phyloP scores from a whole-genome alignment of 2,888 invertebrate species.

The Synergus umbraculus region DNA sequence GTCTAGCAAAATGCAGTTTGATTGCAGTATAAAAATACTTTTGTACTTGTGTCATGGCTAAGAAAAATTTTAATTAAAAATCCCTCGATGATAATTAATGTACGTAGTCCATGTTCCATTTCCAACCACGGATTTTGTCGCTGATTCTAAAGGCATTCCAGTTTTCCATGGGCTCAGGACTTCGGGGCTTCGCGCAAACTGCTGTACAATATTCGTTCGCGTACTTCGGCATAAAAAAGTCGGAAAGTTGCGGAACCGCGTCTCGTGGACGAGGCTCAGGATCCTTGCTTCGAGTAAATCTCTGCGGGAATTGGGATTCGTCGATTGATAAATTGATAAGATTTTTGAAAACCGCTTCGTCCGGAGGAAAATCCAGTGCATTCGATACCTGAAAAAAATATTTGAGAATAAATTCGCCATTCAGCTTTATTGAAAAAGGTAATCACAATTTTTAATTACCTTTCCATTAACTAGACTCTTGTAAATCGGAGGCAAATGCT shows the following conservation, averaged over 20 bases:
- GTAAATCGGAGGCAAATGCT: constrained; percentile 62
- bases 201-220: constrained; percentile 63
- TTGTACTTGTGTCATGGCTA: constrained; percentile 7
- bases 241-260: constrained; percentile 64
- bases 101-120: constrained; percentile 46
- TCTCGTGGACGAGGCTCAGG: constrained; percentile 70
- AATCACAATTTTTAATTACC: constrained; percentile 57
- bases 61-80: background rate
- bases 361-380: constrained; percentile 67
- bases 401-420: background rate
- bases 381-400: constrained; percentile 63
- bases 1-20: background rate
- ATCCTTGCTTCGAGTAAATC: constrained; percentile 69
- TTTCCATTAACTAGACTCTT: constrained; percentile 65
- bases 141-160: constrained; percentile 69
- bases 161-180: constrained; percentile 59
- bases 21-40: constrained; percentile 5
- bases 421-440: constrained; percentile 1
- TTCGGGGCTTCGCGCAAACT: constrained; percentile 56
- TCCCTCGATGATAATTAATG: background rate
- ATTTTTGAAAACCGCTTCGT: constrained; percentile 69
- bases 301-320: constrained; percentile 66
- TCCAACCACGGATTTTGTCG: constrained; percentile 69
- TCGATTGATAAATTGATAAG: constrained; percentile 68
- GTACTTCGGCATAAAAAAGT: constrained; percentile 67